These are phyloP conservation scores for Ceryle rudis DNA, from an alignment of 2,797 vertebrate species.

Conservation along the genomic window DNA sequence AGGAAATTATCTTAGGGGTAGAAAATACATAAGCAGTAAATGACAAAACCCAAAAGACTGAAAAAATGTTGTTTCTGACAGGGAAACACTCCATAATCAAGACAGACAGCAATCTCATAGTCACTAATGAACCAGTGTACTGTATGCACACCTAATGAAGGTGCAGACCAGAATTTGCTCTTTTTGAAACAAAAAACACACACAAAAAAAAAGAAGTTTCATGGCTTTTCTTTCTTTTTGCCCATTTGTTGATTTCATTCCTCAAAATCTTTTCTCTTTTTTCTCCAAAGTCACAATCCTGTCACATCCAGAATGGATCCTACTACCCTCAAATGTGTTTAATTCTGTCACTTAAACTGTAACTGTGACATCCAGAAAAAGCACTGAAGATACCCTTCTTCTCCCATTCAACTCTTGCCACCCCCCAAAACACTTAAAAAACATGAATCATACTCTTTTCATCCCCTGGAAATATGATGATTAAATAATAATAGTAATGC, in stretches of 20 bases:
- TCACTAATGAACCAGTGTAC: neutral
- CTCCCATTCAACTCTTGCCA: neutral
- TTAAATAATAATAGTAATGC: neutral
- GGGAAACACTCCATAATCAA: neutral
- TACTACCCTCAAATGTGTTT: neutral
- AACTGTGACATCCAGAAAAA: neutral
- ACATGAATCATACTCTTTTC: neutral
- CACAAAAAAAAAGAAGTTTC: neutral
- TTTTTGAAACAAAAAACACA: neutral
- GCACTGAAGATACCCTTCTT: neutral
- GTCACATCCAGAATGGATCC: neutral
- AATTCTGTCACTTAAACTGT: neutral
- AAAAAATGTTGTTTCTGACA: constrained; percentile 16
- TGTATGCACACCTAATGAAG: neutral
- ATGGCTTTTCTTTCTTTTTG: neutral
- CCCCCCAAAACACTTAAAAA: neutral
- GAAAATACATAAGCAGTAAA: constrained; percentile 11
- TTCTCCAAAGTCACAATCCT: neutral
- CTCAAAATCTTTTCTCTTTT: neutral
- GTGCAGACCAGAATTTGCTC: neutral
- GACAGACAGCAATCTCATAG: neutral
- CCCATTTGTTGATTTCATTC: neutral
- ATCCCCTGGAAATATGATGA: neutral
- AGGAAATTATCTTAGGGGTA: constrained; percentile 6
- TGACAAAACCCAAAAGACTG: neutral